A percentile compares a stretch with the other conserved stretches of the same genome.
Evolutionary conservation across 2,113 vertebrate species (phyloP).

Genomic region (Jacana jacana): DNA sequence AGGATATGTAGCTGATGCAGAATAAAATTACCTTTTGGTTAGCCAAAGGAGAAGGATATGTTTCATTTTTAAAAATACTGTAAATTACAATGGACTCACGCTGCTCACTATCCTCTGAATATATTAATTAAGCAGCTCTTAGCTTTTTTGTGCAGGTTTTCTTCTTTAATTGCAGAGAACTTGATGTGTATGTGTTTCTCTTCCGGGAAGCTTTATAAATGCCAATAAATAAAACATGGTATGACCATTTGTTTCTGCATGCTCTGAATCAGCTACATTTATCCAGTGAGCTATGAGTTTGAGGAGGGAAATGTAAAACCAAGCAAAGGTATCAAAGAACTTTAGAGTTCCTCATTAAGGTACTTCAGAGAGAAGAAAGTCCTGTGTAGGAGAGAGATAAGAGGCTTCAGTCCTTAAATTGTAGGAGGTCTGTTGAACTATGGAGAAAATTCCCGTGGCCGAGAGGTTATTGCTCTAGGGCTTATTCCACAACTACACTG

Average conservation of each 20-base stretch:
- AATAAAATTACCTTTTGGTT: neutral
- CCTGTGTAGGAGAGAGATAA: neutral
- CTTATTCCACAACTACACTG: neutral
- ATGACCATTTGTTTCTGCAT: neutral
- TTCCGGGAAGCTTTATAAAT: slow-evolving; percentile 12
- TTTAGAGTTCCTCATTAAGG: neutral
- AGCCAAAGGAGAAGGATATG: neutral
- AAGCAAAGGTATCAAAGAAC: neutral
- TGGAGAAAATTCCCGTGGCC: neutral
- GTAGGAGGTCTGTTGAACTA: neutral
- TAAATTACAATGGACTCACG: neutral
- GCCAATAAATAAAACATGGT: neutral
- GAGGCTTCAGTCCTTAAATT: neutral
- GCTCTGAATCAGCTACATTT: neutral
- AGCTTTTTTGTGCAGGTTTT: neutral
- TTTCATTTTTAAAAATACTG: neutral
- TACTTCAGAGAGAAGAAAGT: neutral
- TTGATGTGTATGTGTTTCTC: neutral
- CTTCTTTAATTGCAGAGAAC: neutral
- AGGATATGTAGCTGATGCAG: neutral
- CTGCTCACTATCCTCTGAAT: neutral
- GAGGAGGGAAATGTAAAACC: neutral
- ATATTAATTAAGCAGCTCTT: neutral
- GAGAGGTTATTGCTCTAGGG: neutral
- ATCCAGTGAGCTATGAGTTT: neutral